These are phyloP conservation scores for Cordilura impudica DNA, from an alignment of 2,888 invertebrate species.

Conservation along the genomic window DNA sequence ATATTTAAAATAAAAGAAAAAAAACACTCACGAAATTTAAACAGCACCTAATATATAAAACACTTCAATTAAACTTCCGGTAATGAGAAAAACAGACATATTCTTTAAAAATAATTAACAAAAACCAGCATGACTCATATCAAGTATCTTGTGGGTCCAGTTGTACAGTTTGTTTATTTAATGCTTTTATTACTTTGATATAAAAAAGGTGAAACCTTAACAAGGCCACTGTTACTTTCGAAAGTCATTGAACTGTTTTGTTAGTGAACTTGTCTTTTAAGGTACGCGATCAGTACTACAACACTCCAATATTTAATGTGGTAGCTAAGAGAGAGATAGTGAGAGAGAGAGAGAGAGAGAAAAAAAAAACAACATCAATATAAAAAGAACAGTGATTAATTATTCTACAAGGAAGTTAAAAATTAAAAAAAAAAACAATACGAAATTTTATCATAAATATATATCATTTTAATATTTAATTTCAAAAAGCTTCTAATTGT, in stretches of 20 bases:
- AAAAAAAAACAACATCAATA: too few relatives aligned
- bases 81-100: not conserved
- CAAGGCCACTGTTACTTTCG: conserved; percentile 54
- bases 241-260: conserved; percentile 46
- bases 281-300: not conserved
- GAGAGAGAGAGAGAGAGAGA: too few relatives aligned
- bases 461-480: too few relatives aligned
- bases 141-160: not conserved
- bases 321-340: too few relatives aligned
- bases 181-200: not conserved
- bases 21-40: not conserved
- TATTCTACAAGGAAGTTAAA: not conserved
- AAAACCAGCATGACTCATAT: conserved; percentile 26
- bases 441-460: too few relatives aligned
- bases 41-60: not conserved
- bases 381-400: not conserved
- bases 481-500: too few relatives aligned
- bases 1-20: not conserved
- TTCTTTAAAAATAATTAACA: not conserved
- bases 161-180: conserved; percentile 1
- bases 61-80: conserved; percentile 39
- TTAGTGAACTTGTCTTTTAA: conserved; percentile 9
- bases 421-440: too few relatives aligned
- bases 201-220: conserved; percentile 39
- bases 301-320: too few relatives aligned